Conservation (phyloP, 30 jellyfish, hydroid and myxozoan genomes). For the Aurelia coerulea region DNA sequence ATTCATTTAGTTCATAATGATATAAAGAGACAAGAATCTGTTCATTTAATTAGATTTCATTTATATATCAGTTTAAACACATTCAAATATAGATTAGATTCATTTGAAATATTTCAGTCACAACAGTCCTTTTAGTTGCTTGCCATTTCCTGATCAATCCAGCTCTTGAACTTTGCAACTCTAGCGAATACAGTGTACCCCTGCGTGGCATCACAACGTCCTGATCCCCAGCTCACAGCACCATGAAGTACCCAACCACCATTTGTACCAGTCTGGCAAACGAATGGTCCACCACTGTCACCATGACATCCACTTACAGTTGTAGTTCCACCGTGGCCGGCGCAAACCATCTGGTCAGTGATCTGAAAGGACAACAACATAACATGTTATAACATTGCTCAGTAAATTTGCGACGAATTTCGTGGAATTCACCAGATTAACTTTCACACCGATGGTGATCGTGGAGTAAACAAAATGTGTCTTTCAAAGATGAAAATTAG, state of each 20-base stretch:
- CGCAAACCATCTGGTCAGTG: conserved; percentile 59
- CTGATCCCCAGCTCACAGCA: conserved; percentile 39
- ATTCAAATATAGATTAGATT: not conserved
- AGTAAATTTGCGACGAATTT: too few species aligned
- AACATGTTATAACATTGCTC: not conserved
- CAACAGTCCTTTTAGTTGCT: not conserved
- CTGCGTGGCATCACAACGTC: conserved; percentile 53
- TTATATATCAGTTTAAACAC: not conserved
- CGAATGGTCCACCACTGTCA: conserved; percentile 81
- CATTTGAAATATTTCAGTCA: not conserved
- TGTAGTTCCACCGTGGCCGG: conserved; percentile 53
- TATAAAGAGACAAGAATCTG: not conserved
- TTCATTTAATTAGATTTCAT: not conserved
- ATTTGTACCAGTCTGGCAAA: conserved; percentile 57
- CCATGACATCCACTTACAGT: conserved; percentile 73
- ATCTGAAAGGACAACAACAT: not conserved
- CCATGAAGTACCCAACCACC: not conserved
- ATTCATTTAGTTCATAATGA: not conserved
- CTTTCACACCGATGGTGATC: too few species aligned
- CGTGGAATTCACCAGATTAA: too few species aligned
- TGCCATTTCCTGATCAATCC: conserved; percentile 29
- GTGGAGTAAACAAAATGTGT: too few species aligned
- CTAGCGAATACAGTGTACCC: conserved; percentile 80
- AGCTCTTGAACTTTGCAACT: conserved; percentile 20
- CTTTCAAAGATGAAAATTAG: too few species aligned